Percentiles rank a stretch among this genome's conserved stretches.
Evolutionary conservation across 2,888 invertebrate genomes (phyloP).

Genomic region (Tetropium fuscum): DNA sequence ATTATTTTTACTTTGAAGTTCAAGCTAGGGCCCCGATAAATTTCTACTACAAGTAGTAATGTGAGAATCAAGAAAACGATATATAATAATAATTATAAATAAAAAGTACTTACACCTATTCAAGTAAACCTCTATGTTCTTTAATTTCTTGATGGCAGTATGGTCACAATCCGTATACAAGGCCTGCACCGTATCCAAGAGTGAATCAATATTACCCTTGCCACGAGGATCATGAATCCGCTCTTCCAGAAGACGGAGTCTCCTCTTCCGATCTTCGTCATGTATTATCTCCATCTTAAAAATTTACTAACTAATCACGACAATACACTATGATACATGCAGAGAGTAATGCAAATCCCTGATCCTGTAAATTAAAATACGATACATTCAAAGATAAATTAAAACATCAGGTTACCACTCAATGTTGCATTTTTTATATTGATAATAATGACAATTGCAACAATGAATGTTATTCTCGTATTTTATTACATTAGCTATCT

Average conservation of each 20-base stretch:
- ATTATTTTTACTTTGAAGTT: too few relatives aligned
- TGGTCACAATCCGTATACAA: constrained; percentile 96
- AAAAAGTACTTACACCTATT: constrained; percentile 87
- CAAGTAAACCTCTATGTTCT: constrained; percentile 97
- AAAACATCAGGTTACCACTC: constrained; percentile 16
- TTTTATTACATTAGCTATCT: background rate
- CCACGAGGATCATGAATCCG: constrained; percentile 88
- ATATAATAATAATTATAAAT: too few relatives aligned
- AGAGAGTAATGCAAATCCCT: constrained; percentile 3
- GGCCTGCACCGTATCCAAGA: constrained; percentile 95
- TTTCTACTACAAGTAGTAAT: too few relatives aligned
- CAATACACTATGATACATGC: constrained; percentile 18
- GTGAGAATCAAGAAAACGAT: too few relatives aligned
- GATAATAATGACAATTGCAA: constrained; percentile 1
- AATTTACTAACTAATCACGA: constrained; percentile 21
- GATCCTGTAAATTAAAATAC: constrained; percentile 16
- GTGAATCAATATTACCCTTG: constrained; percentile 91
- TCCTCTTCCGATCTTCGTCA: constrained; percentile 82
- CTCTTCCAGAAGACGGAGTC: constrained; percentile 87
- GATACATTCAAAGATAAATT: background rate
- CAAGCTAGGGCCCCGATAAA: too few relatives aligned
- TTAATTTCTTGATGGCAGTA: constrained; percentile 94
- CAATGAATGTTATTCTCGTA: background rate
- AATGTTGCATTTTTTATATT: constrained; percentile 6
- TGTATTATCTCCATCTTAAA: constrained; percentile 74